A percentile compares a stretch with the other conserved stretches of the same genome.
phyloP scores from a whole-genome alignment of 2,113 vertebrate species.

The Prunella himalayana region DNA sequence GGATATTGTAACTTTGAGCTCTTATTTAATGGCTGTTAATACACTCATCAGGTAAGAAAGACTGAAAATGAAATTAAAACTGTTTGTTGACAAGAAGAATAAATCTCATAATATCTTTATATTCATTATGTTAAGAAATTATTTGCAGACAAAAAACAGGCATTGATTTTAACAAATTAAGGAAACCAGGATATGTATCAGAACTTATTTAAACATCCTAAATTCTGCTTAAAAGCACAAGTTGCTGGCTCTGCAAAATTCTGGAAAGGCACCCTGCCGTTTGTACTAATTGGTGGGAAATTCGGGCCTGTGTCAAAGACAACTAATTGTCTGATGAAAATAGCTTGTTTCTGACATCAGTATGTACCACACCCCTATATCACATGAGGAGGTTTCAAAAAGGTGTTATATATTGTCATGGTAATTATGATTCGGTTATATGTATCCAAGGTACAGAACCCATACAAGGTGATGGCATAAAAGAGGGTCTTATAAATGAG shows the following conservation, averaged over 20 bases:
- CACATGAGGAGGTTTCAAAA: slow-evolving; percentile 58
- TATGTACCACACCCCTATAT: slow-evolving; percentile 63
- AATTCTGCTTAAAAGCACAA: slow-evolving; percentile 56
- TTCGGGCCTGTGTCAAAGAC: slow-evolving; percentile 72
- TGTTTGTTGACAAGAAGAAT: slow-evolving; percentile 57
- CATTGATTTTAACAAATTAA: slow-evolving; percentile 58
- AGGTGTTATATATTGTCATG: slow-evolving; percentile 74
- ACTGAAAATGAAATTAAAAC: slow-evolving; percentile 62
- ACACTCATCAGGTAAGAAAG: slow-evolving; percentile 1
- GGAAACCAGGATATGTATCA: slow-evolving; percentile 49
- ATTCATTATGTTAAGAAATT: slow-evolving; percentile 31
- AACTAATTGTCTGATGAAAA: slow-evolving; percentile 82
- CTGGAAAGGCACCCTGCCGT: slow-evolving; percentile 75
- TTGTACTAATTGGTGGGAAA: slow-evolving; percentile 81
- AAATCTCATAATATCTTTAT: slow-evolving; percentile 49
- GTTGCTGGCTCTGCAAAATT: slow-evolving; percentile 69
- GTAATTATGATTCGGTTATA: slow-evolving; percentile 78
- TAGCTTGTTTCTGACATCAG: slow-evolving; percentile 77
- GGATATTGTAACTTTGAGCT: slow-evolving; percentile 14
- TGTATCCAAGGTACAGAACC: slow-evolving; percentile 66
- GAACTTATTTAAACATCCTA: slow-evolving; percentile 62
- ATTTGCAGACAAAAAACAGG: slow-evolving; percentile 19
- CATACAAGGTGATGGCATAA: slow-evolving; percentile 54
- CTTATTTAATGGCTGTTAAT: not conserved
- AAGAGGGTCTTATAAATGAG: slow-evolving; percentile 64